Conservation (phyloP, 2,113 vertebrate genomes). For the Camelus bactrianus region DNA sequence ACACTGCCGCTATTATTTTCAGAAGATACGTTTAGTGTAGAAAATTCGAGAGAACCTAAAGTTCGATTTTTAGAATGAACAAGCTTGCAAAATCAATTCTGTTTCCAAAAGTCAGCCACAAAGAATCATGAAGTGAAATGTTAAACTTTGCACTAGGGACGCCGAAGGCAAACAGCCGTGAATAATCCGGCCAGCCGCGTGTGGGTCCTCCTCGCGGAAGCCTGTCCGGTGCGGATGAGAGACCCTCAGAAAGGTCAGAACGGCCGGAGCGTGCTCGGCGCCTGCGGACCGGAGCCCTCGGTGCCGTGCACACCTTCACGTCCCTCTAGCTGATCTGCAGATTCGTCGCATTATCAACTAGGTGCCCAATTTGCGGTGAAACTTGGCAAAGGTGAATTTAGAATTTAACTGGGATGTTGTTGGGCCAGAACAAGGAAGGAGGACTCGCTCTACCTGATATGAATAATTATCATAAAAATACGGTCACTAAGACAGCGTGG, state of each 20-base stretch:
- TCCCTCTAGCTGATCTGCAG: not conserved
- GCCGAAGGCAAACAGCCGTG: not conserved
- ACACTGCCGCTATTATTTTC: rapidly evolving
- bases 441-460: rapidly evolving
- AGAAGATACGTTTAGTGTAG: rapidly evolving
- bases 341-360: rapidly evolving
- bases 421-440: not conserved
- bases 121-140: not conserved
- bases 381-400: not conserved
- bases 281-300: rapidly evolving
- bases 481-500: rapidly evolving
- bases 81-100: not conserved
- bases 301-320: rapidly evolving
- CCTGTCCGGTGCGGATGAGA: not conserved
- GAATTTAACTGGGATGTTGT: rapidly evolving
- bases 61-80: not conserved
- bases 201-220: rapidly evolving
- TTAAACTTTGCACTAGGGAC: not conserved
- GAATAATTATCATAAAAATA: rapidly evolving
- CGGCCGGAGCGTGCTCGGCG: rapidly evolving
- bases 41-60: not conserved
- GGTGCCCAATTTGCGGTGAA: not conserved
- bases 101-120: not conserved
- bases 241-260: rapidly evolving
- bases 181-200: rapidly evolving